A percentile compares a stretch with the other conserved stretches of the same genome.
Conservation (phyloP, 2,113 vertebrate species). For the Pomatorhinus ruficollis region DNA sequence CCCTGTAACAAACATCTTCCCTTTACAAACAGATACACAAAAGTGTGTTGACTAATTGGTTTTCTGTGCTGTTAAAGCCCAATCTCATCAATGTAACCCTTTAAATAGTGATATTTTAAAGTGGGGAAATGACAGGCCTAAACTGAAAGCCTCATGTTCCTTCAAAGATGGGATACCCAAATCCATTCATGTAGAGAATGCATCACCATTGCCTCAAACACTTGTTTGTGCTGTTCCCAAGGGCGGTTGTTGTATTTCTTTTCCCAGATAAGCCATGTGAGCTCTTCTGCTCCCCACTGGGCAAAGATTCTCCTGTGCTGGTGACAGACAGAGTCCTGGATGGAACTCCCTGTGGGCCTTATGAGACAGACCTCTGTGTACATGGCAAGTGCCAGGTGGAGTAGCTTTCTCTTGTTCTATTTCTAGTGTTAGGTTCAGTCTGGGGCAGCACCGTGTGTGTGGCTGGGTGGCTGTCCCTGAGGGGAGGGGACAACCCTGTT, state of each 20-base stretch:
- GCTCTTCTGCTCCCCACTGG: constrained; percentile 88
- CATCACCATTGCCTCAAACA: not conserved
- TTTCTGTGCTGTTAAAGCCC: not conserved
- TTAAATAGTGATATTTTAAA: not conserved
- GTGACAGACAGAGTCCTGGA: constrained; percentile 91
- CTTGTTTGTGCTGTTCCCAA: not conserved
- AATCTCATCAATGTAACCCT: not conserved
- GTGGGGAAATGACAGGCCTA: not conserved
- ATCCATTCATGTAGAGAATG: not conserved
- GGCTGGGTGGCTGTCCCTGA: not conserved
- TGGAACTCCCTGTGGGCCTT: constrained; percentile 94
- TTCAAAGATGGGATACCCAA: not conserved
- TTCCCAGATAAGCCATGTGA: constrained; percentile 90
- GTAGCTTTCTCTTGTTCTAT: constrained; percentile 45
- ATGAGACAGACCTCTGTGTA: constrained; percentile 92
- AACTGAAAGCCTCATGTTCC: not conserved
- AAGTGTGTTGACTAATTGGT: not conserved
- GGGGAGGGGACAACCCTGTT: not conserved
- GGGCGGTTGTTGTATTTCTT: not conserved
- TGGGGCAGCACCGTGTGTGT: not conserved
- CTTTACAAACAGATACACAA: not conserved
- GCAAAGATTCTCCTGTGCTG: constrained; percentile 84
- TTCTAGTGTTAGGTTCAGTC: not conserved
- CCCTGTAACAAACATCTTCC: not conserved
- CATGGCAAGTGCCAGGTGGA: constrained; percentile 93